These are phyloP conservation scores for Oreochromis spilurus DNA, from an alignment of 2,113 vertebrate genomes.

Conservation along the genomic window DNA sequence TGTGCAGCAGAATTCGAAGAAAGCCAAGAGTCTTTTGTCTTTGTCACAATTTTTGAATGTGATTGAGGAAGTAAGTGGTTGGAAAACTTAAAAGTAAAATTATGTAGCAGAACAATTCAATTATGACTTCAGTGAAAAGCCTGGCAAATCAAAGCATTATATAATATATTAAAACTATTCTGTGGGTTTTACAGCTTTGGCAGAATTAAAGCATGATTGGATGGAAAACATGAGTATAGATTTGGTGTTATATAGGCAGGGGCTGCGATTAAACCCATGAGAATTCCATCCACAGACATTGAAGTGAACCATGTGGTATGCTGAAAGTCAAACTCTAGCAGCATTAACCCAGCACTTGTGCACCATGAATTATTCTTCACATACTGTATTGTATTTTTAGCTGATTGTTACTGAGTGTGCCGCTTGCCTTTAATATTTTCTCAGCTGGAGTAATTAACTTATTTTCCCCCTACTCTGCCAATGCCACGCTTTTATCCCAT, in stretches of 20 bases:
- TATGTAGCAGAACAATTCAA: background rate
- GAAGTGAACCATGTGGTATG: background rate
- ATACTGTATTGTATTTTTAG: background rate
- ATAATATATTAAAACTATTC: background rate
- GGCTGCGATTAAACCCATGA: background rate
- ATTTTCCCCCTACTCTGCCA: background rate
- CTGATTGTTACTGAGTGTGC: conserved; percentile 11
- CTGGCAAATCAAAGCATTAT: background rate
- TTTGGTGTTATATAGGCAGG: background rate
- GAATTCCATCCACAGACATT: background rate
- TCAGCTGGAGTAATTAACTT: background rate
- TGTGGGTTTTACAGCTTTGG: background rate
- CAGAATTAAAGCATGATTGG: background rate
- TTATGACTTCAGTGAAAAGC: background rate
- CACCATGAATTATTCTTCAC: conserved; percentile 10
- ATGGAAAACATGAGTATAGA: background rate
- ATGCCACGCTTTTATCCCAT: background rate
- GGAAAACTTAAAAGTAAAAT: background rate
- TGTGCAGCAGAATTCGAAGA: background rate
- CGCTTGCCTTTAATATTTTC: background rate
- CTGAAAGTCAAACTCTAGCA: conserved; percentile 2
- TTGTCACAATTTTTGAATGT: background rate
- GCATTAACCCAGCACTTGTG: background rate
- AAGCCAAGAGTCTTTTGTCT: background rate
- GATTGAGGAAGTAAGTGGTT: background rate